phyloP scores from a whole-genome alignment of 2,797 vertebrate genomes.

The Holocentrus rufus region DNA sequence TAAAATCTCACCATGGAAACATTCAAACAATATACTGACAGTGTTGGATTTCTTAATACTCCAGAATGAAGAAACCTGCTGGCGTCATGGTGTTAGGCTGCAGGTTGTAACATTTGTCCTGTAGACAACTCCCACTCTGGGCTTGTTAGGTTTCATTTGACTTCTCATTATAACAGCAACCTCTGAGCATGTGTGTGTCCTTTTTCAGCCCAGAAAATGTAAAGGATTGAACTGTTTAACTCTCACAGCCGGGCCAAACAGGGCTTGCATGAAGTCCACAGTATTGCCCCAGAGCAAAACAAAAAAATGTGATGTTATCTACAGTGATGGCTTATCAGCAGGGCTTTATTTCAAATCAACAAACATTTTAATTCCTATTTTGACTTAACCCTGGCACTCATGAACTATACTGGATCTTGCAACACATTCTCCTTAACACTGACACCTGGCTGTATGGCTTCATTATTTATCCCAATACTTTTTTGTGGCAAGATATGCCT shows the following conservation, averaged over 20 bases:
- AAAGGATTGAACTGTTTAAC: background rate
- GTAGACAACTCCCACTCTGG: background rate
- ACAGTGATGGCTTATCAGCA: background rate
- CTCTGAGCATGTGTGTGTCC: background rate
- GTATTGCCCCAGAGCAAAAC: no score
- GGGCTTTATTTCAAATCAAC: no score
- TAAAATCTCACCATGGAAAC: background rate
- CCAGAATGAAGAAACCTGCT: constrained; percentile 10
- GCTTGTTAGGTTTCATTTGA: constrained; percentile 6
- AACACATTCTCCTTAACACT: no score
- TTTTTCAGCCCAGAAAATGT: background rate
- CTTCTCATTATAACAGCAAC: background rate
- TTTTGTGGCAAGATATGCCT: no score
- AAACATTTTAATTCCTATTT: no score
- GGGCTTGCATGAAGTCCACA: background rate
- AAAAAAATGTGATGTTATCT: background rate
- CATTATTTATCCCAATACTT: no score
- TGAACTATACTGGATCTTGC: no score
- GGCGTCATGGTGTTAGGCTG: background rate
- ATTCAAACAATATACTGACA: background rate
- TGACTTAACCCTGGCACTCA: no score
- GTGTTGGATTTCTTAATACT: background rate
- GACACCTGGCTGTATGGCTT: no score
- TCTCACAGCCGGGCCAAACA: constrained; percentile 13
- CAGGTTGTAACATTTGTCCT: background rate